Evolutionary conservation across 1,140 invertebrate genomes (phyloP).

Genomic region (Ceratosolen fusciceps): DNA sequence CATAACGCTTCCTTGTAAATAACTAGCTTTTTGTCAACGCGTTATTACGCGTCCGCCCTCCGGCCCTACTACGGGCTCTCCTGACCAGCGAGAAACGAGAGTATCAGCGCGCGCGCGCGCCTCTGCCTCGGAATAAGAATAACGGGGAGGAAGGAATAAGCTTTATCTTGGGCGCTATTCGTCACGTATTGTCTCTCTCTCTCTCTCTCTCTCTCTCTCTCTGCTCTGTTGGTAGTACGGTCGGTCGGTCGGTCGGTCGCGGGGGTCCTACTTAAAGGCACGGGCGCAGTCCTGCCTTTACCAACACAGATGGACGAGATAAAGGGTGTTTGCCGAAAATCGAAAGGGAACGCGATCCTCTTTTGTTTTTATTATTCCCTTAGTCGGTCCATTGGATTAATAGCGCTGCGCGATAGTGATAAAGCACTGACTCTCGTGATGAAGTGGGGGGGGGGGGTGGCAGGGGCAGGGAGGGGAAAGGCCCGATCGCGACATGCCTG

Average conservation of each 20-base stretch:
- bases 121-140: background rate
- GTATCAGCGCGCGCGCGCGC: background rate
- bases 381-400: slow-evolving; percentile 21
- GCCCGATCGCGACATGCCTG: background rate
- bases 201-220: slow-evolving; percentile 22
- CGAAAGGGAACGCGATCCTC: slow-evolving; percentile 17
- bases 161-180: slow-evolving; percentile 37
- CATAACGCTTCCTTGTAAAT: slow-evolving; percentile 6
- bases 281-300: slow-evolving; percentile 15
- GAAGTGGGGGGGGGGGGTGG: too few relatives aligned
- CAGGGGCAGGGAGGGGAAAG: too few relatives aligned
- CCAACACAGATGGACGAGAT: slow-evolving; percentile 38
- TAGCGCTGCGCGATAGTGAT: background rate
- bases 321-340: slow-evolving; percentile 34
- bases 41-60: background rate
- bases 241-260: too few relatives aligned
- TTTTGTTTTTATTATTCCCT: slow-evolving; percentile 4
- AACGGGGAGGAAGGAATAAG: too few relatives aligned
- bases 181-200: slow-evolving; percentile 44
- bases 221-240: too few relatives aligned
- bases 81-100: background rate
- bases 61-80: too few relatives aligned
- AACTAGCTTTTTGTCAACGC: background rate
- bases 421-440: background rate
- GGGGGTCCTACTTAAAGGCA: background rate